A percentile compares a stretch with the other conserved stretches of the same genome.
phyloP scores from a whole-genome alignment of 2,797 vertebrate genomes.

The Psittacula echo region DNA sequence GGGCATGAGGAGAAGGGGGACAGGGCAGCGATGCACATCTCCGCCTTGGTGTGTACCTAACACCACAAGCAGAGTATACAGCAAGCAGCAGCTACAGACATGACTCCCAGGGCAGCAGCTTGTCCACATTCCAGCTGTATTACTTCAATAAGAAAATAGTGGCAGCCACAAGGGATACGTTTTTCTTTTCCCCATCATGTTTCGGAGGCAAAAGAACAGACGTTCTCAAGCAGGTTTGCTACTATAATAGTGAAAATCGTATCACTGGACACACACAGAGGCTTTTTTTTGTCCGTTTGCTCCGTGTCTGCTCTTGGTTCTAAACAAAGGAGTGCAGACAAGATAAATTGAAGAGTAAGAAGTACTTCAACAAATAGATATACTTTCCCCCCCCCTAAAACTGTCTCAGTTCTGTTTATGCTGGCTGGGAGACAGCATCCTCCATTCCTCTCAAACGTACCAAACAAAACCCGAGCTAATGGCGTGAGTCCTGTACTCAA shows the following conservation, averaged over 20 bases:
- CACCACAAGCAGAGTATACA: neutral
- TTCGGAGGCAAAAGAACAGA: neutral
- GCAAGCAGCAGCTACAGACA: neutral
- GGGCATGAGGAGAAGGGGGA: neutral
- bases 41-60: neutral
- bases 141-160: neutral
- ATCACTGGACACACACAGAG: neutral
- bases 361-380: neutral
- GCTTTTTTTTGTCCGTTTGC: neutral
- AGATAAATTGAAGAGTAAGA: neutral
- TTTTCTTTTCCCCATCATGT: neutral
- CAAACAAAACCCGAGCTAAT: neutral
- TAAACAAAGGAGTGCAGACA: neutral
- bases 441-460: neutral
- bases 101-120: rapidly evolving
- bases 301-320: neutral
- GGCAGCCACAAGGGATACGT: neutral
- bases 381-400: neutral
- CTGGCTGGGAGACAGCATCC: neutral
- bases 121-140: neutral
- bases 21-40: neutral
- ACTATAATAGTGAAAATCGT: neutral
- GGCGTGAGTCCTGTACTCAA: neutral
- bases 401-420: neutral
- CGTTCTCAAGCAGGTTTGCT: neutral